Conservation (phyloP, 2,797 vertebrate species). For the Rallus crepitans region DNA sequence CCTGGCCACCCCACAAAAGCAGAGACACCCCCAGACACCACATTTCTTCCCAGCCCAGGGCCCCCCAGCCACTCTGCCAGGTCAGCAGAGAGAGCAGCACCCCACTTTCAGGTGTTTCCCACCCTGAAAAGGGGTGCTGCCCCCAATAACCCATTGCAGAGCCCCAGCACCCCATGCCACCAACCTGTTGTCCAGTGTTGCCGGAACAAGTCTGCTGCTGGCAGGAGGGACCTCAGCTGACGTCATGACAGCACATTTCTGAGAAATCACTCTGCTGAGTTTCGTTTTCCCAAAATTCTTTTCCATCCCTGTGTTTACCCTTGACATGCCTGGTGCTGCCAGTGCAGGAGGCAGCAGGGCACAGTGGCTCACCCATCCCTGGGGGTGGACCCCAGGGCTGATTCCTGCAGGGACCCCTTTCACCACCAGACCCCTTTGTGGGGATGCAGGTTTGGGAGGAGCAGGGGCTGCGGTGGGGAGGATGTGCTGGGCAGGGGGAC, state of each 20-base stretch:
- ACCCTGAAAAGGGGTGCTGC: background rate
- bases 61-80: fast-evolving
- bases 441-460: background rate
- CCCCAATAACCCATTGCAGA: fast-evolving
- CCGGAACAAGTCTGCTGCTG: fast-evolving
- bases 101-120: background rate
- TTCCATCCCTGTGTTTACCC: fast-evolving
- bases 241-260: fast-evolving
- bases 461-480: fast-evolving
- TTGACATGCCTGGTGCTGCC: fast-evolving
- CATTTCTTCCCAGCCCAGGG: background rate
- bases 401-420: fast-evolving
- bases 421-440: fast-evolving
- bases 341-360: fast-evolving
- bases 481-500: fast-evolving
- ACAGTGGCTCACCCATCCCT: fast-evolving
- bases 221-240: fast-evolving
- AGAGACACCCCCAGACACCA: fast-evolving
- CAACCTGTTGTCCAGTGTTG: background rate
- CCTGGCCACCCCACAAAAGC: no score
- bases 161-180: background rate
- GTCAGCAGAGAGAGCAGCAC: fast-evolving
- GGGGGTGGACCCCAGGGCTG: fast-evolving
- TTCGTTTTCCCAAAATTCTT: fast-evolving
- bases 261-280: fast-evolving